A percentile compares a stretch with the other conserved stretches of the same genome.
Conservation (phyloP, 2,888 invertebrate species). For the Pseudoips prasinana region DNA sequence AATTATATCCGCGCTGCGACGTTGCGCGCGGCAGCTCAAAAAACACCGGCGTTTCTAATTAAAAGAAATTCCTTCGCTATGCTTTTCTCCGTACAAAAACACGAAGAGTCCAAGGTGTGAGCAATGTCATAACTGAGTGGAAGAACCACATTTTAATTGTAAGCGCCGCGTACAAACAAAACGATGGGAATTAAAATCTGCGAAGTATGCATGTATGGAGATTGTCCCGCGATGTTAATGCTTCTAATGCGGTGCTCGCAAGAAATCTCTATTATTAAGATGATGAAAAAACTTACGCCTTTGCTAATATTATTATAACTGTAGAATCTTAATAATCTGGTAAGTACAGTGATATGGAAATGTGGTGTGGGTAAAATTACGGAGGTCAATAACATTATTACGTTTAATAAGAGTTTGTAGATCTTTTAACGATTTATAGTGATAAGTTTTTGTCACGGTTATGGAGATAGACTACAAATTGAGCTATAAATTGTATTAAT, state of each 20-base stretch:
- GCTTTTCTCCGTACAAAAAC: conserved; percentile 57
- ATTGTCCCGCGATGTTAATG: conserved; percentile 35
- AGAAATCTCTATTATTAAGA: conserved; percentile 30
- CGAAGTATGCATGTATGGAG: conserved; percentile 48
- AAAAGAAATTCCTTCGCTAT: conserved; percentile 64
- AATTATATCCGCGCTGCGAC: conserved; percentile 47
- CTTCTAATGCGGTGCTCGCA: conserved; percentile 20
- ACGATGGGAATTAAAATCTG: conserved; percentile 53
- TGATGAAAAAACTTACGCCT: conserved; percentile 19
- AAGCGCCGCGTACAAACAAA: conserved; percentile 46
- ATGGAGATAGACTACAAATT: too few species aligned
- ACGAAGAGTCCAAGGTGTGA: conserved; percentile 67
- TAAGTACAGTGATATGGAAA: too few species aligned
- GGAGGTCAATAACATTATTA: conserved; percentile 21
- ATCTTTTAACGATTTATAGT: not conserved
- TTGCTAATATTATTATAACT: conserved; percentile 28
- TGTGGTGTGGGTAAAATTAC: conserved; percentile 6
- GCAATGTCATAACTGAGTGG: conserved; percentile 62
- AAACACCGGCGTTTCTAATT: conserved; percentile 61
- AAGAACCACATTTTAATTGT: conserved; percentile 63
- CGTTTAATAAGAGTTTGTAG: conserved; percentile 14
- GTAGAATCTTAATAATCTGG: conserved; percentile 12
- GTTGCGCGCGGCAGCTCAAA: conserved; percentile 37
- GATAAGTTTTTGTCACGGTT: conserved; percentile 11
- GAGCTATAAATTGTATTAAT: too few species aligned